phyloP scores from a whole-genome alignment of 2,113 vertebrate species.

The Silurus glanis region DNA sequence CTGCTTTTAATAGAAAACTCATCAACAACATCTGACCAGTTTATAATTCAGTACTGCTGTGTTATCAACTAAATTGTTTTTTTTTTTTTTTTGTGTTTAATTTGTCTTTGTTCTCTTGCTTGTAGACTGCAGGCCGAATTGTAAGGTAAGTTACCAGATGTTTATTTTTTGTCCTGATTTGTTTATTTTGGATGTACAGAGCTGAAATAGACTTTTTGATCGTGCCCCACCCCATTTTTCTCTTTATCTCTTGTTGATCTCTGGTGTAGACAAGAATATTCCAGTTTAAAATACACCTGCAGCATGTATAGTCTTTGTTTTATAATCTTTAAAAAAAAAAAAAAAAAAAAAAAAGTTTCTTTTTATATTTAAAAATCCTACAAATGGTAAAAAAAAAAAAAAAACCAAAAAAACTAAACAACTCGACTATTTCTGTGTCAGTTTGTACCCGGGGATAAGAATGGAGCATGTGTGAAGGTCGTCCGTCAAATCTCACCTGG shows the following conservation, averaged over 20 bases:
- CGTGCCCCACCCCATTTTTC: background rate
- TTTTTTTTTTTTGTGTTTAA: background rate
- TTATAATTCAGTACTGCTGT: background rate
- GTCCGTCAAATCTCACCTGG: conserved; percentile 86
- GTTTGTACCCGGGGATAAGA: conserved; percentile 85
- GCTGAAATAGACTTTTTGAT: background rate
- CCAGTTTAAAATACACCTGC: too few species aligned
- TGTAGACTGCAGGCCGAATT: conserved; percentile 90
- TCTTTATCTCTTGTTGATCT: background rate
- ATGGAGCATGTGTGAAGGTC: conserved; percentile 85
- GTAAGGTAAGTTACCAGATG: conserved; percentile 78
- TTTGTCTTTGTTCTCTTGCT: background rate
- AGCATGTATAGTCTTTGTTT: background rate
- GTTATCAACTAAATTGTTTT: background rate
- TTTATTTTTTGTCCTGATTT: background rate
- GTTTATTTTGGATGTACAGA: background rate
- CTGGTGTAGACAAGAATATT: too few species aligned
- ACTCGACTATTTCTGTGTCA: conserved; percentile 43
- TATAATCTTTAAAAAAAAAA: background rate
- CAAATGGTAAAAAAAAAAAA: background rate
- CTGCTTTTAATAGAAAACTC: background rate
- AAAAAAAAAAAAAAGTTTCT: too few species aligned
- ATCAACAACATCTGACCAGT: background rate
- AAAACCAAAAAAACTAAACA: background rate
- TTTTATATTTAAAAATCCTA: background rate